A percentile compares a stretch with the other conserved stretches of the same genome.
phyloP scores from a whole-genome alignment of 2,113 vertebrate genomes.

The Dendrocopos noguchii region DNA sequence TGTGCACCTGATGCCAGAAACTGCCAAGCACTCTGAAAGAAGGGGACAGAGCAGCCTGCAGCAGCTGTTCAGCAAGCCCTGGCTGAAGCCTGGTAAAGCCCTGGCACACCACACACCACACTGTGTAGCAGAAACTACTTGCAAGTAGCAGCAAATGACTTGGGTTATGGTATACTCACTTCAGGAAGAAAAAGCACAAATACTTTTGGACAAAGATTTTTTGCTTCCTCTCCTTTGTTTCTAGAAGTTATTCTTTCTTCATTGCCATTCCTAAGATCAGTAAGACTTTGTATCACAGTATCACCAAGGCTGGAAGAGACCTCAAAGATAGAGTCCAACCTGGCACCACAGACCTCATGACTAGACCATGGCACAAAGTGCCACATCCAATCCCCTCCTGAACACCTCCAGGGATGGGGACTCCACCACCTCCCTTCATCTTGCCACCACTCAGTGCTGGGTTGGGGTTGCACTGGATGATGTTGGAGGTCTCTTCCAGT shows the following conservation, averaged over 20 bases:
- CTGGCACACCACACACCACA: neutral
- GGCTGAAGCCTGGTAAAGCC: neutral
- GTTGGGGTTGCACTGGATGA: too few species aligned
- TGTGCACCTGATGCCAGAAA: neutral
- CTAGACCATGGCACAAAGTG: too few species aligned
- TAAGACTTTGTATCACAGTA: neutral
- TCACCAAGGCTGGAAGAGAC: too few species aligned
- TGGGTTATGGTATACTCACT: neutral
- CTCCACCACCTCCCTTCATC: too few species aligned
- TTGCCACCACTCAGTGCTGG: neutral
- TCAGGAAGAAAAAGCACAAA: too few species aligned
- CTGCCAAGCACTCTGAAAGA: neutral
- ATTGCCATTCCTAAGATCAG: neutral
- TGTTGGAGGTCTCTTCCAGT: too few species aligned
- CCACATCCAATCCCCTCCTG: too few species aligned
- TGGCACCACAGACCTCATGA: too few species aligned
- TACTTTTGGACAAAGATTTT: neutral
- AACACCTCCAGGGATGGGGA: too few species aligned
- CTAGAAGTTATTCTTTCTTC: neutral
- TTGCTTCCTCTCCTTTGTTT: neutral
- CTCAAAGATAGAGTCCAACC: too few species aligned
- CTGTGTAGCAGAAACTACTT: neutral
- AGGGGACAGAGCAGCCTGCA: neutral
- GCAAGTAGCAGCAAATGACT: neutral
- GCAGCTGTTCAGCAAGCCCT: neutral